Percentiles rank a stretch among this genome's conserved stretches.
phyloP scores from a whole-genome alignment of 1,140 invertebrate species.

The Zophobas morio region DNA sequence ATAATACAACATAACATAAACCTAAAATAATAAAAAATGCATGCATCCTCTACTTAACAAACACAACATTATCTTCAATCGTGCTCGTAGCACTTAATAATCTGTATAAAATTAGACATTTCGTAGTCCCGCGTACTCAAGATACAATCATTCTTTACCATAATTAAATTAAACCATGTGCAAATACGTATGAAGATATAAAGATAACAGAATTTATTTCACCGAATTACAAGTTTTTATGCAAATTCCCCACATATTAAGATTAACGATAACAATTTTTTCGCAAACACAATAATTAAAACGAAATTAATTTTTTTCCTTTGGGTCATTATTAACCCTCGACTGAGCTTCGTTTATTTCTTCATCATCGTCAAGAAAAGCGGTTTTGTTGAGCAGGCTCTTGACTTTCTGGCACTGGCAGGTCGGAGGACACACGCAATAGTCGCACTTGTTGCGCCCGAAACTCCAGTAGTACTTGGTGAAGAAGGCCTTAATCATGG shows the following conservation, averaged over 20 bases:
- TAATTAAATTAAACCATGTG: conserved; percentile 37
- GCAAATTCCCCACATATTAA: conserved; percentile 16
- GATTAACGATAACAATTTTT: conserved; percentile 12
- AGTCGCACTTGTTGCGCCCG: background rate
- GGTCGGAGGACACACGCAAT: conserved; percentile 3
- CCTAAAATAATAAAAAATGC: too few relatives aligned
- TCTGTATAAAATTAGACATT: conserved; percentile 17
- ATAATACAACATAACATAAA: too few relatives aligned
- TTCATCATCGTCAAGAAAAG: conserved; percentile 3
- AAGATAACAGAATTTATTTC: conserved; percentile 26
- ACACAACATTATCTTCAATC: conserved; percentile 4
- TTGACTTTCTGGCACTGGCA: conserved; percentile 24
- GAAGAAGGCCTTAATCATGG: background rate
- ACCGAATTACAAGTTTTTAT: conserved; percentile 25
- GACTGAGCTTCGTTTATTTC: background rate
- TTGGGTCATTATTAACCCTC: background rate
- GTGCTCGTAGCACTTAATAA: background rate
- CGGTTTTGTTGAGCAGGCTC: conserved; percentile 8
- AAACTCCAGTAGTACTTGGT: conserved; percentile 11
- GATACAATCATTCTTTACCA: conserved; percentile 20
- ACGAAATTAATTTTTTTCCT: conserved; percentile 19
- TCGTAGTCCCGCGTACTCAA: conserved; percentile 1
- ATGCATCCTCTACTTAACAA: background rate
- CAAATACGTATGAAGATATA: conserved; percentile 28
- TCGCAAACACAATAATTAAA: conserved; percentile 35